phyloP scores from a whole-genome alignment of 2,888 invertebrate species.

The Torymus auratus region DNA sequence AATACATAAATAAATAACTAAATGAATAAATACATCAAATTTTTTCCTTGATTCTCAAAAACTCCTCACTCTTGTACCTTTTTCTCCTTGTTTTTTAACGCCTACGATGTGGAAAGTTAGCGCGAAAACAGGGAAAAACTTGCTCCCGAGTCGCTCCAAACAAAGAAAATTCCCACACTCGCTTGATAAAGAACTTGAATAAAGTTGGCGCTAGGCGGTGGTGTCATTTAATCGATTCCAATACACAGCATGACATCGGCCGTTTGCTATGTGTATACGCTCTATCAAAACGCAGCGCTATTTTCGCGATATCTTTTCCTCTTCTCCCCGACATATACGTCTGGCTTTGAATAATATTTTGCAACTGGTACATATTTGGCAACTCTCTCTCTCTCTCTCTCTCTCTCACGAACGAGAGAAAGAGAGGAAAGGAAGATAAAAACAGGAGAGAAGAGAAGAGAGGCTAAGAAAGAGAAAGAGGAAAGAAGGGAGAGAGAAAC shows the following conservation, averaged over 20 bases:
- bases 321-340: background rate
- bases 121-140: background rate
- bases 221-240: constrained; percentile 37
- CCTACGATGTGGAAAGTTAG: constrained; percentile 23
- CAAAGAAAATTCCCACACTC: constrained; percentile 56
- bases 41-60: no score
- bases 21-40: no score
- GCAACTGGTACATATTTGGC: constrained; percentile 14
- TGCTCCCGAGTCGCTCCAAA: background rate
- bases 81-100: background rate
- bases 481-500: no score
- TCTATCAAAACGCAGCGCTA: constrained; percentile 9
- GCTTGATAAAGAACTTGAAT: constrained; percentile 67
- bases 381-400: constrained; percentile 17
- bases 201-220: constrained; percentile 65
- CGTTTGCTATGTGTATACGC: background rate
- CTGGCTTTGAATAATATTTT: constrained; percentile 53
- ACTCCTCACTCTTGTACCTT: no score
- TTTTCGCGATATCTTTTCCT: constrained; percentile 1
- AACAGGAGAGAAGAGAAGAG: no score
- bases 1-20: no score
- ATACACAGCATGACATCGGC: background rate
- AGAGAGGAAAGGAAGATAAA: no score
- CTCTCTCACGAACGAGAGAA: background rate
- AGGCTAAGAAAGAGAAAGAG: no score